Base-by-base conservation (phyloP, 2,888 invertebrate genomes). In the Dione juno region DNA sequence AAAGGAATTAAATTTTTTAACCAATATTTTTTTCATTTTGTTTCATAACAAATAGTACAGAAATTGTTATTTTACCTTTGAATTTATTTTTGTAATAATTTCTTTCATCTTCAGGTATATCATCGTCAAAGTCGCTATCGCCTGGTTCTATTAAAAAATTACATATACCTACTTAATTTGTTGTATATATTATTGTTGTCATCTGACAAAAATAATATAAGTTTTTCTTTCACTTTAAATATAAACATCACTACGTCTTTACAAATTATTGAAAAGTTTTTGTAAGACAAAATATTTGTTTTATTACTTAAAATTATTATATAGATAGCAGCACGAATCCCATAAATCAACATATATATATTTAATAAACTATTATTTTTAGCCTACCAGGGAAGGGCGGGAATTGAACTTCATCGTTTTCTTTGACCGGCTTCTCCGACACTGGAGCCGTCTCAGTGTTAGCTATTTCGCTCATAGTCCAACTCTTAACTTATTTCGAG, bases 101-200 rank as follows among this genome's bases (percentile, higher is more conserved):
- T 54, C 89, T 90, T 78, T 95, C 95, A 71, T 94, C 94, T 74
- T 94, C 90, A 6, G 87, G 75, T 74, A 94, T 86, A 78, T 93
- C 92, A 16, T 93, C 91, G 74, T 95, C 94, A 78, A 95, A 94
- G 77, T 94, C 93, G 48, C 80, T 78, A 78, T 90, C 89, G 43
- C 79, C 84, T 50, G 93, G 90, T 64, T 88, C 93, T 93, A 84
- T 72, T 86, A 87, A 67, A 66, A 61, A 52, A 50, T 28, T 65
- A 57, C 10, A 13, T 11, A 43, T 9, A 28, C 28, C 2, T n/a
- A n/a, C n/a, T n/a, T n/a, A n/a, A n/a, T n/a, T n/a, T n/a, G n/a
- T n/a, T n/a, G n/a, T n/a, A 54, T 54, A 14, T 35, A 35, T 54
- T 9, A 35, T 1, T 35, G n/a, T 13, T 1, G 35, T 54, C 14